Evolutionary conservation across 2,888 invertebrate species (phyloP).

Genomic region (Anoncus sp.): DNA sequence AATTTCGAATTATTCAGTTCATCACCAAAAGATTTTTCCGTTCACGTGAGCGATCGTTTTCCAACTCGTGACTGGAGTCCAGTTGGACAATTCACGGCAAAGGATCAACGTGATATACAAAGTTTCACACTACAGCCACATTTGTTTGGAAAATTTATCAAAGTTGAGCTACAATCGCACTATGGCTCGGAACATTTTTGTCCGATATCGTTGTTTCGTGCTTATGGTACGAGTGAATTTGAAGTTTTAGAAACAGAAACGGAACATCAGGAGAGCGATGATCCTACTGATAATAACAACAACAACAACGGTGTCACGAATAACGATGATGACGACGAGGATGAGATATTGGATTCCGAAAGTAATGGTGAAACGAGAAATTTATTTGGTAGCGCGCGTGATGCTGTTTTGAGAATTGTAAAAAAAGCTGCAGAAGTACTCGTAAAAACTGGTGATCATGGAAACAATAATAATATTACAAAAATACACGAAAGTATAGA

Average conservation of each 20-base stretch:
- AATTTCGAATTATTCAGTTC: slow-evolving; percentile 99
- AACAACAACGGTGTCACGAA: too few relatives aligned
- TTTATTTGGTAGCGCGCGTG: slow-evolving; percentile 93
- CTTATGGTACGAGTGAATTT: slow-evolving; percentile 97
- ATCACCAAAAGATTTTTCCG: slow-evolving; percentile 95
- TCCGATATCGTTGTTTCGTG: slow-evolving; percentile 97
- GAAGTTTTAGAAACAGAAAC: slow-evolving; percentile 94
- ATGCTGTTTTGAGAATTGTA: slow-evolving; percentile 96
- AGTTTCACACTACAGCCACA: slow-evolving; percentile 92
- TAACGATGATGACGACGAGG: slow-evolving; percentile 85
- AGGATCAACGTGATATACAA: slow-evolving; percentile 94
- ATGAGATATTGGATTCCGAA: slow-evolving; percentile 83
- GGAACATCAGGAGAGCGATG: slow-evolving; percentile 84
- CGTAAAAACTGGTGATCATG: slow-evolving; percentile 88
- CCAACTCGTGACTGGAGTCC: slow-evolving; percentile 96
- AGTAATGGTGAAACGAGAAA: slow-evolving; percentile 87
- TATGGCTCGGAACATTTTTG: slow-evolving; percentile 99
- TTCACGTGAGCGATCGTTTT: slow-evolving; percentile 94
- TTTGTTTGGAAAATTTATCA: slow-evolving; percentile 94
- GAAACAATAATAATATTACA: slow-evolving; percentile 86
- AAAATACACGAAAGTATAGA: slow-evolving; percentile 77
- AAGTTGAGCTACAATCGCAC: slow-evolving; percentile 96
- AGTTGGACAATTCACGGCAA: slow-evolving; percentile 94
- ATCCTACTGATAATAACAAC: slow-evolving; percentile 85
- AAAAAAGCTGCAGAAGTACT: slow-evolving; percentile 95